These are phyloP conservation scores for Cryptotis parvus DNA, from an alignment of 2,113 vertebrate species.

Conservation along the genomic window DNA sequence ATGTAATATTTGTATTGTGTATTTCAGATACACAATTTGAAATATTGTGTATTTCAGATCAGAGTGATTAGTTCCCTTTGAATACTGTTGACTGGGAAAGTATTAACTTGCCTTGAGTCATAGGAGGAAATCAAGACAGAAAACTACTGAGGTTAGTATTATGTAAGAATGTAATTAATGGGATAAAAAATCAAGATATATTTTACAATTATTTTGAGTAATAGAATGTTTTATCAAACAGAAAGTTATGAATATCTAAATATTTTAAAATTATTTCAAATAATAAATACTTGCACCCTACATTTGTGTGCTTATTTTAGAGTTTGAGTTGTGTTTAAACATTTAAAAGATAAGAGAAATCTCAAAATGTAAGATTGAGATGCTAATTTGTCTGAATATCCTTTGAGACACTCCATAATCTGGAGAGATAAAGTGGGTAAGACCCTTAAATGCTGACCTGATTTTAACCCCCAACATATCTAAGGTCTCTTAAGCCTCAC, in stretches of 20 bases:
- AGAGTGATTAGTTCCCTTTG: slow-evolving; percentile 59
- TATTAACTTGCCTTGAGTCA: slow-evolving; percentile 52
- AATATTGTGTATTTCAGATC: slow-evolving; percentile 46
- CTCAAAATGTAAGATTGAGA: background rate
- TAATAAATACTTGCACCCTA: background rate
- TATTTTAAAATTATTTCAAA: slow-evolving; percentile 23
- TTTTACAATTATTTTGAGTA: background rate
- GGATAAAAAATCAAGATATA: background rate
- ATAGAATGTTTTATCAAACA: slow-evolving; percentile 16
- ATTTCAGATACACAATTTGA: too few relatives aligned
- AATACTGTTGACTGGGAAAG: slow-evolving; percentile 48
- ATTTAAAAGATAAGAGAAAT: background rate
- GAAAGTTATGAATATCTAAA: background rate
- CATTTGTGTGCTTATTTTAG: slow-evolving; percentile 12
- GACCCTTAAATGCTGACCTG: too few relatives aligned
- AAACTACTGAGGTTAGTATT: slow-evolving; percentile 27
- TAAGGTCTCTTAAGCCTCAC: too few relatives aligned
- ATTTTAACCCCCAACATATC: too few relatives aligned
- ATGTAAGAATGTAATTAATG: background rate
- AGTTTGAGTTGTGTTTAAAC: slow-evolving; percentile 16
- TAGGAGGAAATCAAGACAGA: slow-evolving; percentile 33
- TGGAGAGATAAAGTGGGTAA: too few relatives aligned
- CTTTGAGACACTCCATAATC: background rate
- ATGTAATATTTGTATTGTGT: too few relatives aligned
- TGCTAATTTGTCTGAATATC: background rate